Conservation (phyloP, 2,888 invertebrate species). For the Pristionchus fissidentatus region DNA sequence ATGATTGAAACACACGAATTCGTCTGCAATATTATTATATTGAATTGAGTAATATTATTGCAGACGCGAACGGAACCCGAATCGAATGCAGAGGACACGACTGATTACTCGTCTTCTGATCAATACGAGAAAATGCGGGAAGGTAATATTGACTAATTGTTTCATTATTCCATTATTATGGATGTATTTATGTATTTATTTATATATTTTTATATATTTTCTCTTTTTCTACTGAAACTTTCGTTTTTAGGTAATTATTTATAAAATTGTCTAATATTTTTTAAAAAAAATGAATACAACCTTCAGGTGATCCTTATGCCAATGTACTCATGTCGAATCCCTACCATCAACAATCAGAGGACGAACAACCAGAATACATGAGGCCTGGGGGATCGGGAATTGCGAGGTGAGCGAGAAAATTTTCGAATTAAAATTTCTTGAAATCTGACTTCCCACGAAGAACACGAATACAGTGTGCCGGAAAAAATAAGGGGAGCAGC, state of each 20-base stretch:
- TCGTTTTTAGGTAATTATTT: too few species aligned
- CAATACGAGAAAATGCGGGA: slow-evolving; percentile 51
- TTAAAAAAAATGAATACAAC: not conserved
- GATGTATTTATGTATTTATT: not conserved
- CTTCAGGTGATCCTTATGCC: not conserved
- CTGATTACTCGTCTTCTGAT: slow-evolving; percentile 73
- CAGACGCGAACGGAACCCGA: slow-evolving; percentile 71
- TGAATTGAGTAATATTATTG: not conserved
- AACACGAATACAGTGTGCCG: too few species aligned
- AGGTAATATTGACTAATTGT: not conserved
- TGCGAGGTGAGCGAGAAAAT: not conserved
- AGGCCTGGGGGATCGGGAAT: not conserved
- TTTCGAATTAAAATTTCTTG: too few species aligned
- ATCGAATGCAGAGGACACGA: slow-evolving; percentile 73
- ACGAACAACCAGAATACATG: slow-evolving; percentile 29
- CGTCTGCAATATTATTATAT: too few species aligned
- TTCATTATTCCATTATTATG: not conserved
- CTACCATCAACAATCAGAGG: slow-evolving; percentile 5
- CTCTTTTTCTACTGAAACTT: too few species aligned
- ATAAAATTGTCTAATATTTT: not conserved
- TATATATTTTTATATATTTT: too few species aligned
- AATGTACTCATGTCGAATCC: slow-evolving; percentile 39
- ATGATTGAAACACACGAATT: not conserved
- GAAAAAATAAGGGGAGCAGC: too few species aligned
- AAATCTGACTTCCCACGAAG: too few species aligned